Conservation (phyloP, 2,797 vertebrate species). For the Nyctibius grandis region DNA sequence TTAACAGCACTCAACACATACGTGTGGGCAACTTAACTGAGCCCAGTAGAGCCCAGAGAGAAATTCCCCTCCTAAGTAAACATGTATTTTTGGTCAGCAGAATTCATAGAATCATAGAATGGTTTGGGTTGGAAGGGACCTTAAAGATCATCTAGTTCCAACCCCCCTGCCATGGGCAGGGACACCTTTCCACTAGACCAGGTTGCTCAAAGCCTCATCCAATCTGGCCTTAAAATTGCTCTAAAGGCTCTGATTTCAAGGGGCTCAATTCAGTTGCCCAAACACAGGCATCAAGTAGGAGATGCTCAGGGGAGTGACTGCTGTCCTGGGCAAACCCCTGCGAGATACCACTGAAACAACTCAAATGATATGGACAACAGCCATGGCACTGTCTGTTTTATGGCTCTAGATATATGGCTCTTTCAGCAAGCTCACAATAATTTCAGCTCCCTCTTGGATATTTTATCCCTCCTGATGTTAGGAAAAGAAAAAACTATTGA, state of each 20-base stretch:
- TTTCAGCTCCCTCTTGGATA: background rate
- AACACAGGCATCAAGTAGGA: background rate
- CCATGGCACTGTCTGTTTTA: background rate
- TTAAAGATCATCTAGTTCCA: too few species aligned
- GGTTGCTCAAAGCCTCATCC: too few species aligned
- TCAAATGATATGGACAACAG: rapidly evolving
- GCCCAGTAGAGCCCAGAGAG: background rate
- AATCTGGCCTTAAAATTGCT: too few species aligned
- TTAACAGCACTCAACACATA: background rate
- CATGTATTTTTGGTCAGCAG: background rate
- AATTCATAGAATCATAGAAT: too few species aligned
- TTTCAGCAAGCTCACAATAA: background rate
- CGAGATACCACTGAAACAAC: background rate
- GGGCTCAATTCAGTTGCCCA: background rate
- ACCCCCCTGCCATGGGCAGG: too few species aligned
- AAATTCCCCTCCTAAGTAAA: background rate
- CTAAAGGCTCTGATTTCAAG: background rate
- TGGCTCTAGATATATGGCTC: background rate
- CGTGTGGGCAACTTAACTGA: background rate
- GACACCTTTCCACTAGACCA: too few species aligned
- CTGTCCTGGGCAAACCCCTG: background rate
- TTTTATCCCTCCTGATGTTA: background rate
- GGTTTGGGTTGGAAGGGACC: too few species aligned
- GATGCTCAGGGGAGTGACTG: background rate
- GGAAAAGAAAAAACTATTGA: background rate